These are phyloP conservation scores for Sweltsa coloradensis DNA, from an alignment of 1,140 invertebrate genomes.

Conservation along the genomic window DNA sequence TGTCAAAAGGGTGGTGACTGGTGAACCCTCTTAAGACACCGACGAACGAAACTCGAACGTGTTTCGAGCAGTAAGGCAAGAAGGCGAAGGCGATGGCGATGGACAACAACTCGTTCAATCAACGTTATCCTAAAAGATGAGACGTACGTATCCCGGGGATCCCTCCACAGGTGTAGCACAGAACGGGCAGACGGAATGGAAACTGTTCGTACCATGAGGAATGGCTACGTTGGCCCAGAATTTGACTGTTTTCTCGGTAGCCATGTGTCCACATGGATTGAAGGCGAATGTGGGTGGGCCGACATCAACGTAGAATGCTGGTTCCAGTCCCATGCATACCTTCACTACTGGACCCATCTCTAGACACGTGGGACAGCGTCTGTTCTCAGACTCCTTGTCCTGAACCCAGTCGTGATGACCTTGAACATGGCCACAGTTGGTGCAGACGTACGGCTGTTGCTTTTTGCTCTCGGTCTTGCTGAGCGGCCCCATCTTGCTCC, in stretches of 20 bases:
- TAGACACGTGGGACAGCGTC: constrained; percentile 89
- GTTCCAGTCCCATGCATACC: constrained; percentile 90
- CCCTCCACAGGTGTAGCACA: constrained; percentile 89
- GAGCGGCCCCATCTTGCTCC: constrained; percentile 52
- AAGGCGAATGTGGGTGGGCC: constrained; percentile 85
- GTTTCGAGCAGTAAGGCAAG: no score
- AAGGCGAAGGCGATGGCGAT: no score
- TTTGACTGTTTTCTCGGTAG: constrained; percentile 95
- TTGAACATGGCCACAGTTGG: constrained; percentile 97
- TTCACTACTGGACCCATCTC: constrained; percentile 73
- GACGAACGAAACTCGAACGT: no score
- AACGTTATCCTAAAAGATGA: constrained; percentile 97
- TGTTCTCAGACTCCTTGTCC: constrained; percentile 66
- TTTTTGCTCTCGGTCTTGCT: constrained; percentile 60
- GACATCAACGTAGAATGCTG: constrained; percentile 90
- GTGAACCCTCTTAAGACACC: no score
- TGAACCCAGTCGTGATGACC: constrained; percentile 81
- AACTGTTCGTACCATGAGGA: constrained; percentile 96
- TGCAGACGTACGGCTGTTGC: constrained; percentile 93
- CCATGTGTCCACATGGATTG: constrained; percentile 98
- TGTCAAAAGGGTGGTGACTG: no score
- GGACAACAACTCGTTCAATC: constrained; percentile 52
- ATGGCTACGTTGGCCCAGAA: constrained; percentile 92
- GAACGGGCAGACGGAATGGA: constrained; percentile 96
- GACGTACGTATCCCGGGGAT: constrained; percentile 81